These are phyloP conservation scores for Dascillus cervinus DNA, from an alignment of 2,888 invertebrate species.

Conservation along the genomic window DNA sequence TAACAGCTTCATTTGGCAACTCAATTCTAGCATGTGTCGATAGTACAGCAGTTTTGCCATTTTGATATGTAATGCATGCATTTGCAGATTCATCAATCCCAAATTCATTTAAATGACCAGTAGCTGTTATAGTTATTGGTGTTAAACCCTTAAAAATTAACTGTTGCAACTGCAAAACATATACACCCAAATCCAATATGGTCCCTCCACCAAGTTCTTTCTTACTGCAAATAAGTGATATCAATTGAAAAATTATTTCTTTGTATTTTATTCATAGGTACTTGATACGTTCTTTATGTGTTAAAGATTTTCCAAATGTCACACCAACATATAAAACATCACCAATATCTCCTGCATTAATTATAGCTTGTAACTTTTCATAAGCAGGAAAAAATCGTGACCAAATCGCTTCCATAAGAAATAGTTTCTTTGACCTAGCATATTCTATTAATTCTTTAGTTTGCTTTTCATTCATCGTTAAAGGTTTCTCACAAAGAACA, in stretches of 20 bases:
- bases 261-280: slow-evolving; percentile 51
- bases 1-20: slow-evolving; percentile 55
- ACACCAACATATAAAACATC: slow-evolving; percentile 60
- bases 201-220: slow-evolving; percentile 66
- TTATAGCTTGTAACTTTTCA: slow-evolving; percentile 55
- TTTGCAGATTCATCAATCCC: slow-evolving; percentile 64
- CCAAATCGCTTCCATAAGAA: slow-evolving; percentile 86
- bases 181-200: slow-evolving; percentile 71
- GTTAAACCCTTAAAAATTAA: slow-evolving; percentile 58
- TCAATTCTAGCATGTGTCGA: slow-evolving; percentile 49
- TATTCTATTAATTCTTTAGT: slow-evolving; percentile 58
- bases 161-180: slow-evolving; percentile 63
- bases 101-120: slow-evolving; percentile 59
- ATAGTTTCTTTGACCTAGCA: slow-evolving; percentile 63
- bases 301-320: slow-evolving; percentile 59
- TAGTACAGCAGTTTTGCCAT: slow-evolving; percentile 57
- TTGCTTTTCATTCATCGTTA: slow-evolving; percentile 72
- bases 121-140: slow-evolving; percentile 58
- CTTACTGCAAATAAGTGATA: slow-evolving; percentile 14
- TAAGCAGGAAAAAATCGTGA: slow-evolving; percentile 76
- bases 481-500: slow-evolving; percentile 84
- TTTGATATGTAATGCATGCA: slow-evolving; percentile 55
- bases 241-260: too few species aligned
- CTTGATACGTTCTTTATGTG: slow-evolving; percentile 49
- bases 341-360: slow-evolving; percentile 60